phyloP scores from a whole-genome alignment of 1,140 invertebrate species.

The Heliconius hermathena region DNA sequence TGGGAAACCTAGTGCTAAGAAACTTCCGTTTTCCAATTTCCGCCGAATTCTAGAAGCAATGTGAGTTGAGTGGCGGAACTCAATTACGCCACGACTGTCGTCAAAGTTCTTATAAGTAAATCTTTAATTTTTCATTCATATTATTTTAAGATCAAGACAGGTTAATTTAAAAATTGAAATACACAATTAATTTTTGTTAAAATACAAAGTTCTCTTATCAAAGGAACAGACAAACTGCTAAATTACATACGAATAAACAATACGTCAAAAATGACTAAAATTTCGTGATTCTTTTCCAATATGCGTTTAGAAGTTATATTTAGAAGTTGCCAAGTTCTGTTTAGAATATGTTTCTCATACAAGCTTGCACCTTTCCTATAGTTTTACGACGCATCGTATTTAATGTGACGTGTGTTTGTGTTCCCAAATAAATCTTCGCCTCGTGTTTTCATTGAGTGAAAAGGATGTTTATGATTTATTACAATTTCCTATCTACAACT shows the following conservation, averaged over 20 bases:
- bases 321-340: constrained; percentile 55
- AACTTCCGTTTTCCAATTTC: no score
- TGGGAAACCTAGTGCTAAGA: no score
- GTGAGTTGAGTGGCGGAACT: no score
- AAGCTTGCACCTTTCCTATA: constrained; percentile 71
- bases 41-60: no score
- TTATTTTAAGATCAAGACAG: no score
- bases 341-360: constrained; percentile 42
- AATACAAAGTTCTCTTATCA: neutral
- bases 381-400: constrained; percentile 50
- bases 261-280: neutral
- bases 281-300: neutral
- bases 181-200: neutral
- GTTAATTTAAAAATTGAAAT: neutral
- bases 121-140: no score
- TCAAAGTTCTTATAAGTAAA: no score
- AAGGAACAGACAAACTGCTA: neutral
- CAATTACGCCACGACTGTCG: no score
- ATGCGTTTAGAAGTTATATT: neutral
- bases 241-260: neutral
- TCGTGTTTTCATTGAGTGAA: neutral
- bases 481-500: neutral
- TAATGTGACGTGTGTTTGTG: constrained; percentile 15
- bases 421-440: neutral
- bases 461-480: constrained; percentile 13